phyloP scores from a whole-genome alignment of 2,888 invertebrate genomes.

The Pedicia rivosa region DNA sequence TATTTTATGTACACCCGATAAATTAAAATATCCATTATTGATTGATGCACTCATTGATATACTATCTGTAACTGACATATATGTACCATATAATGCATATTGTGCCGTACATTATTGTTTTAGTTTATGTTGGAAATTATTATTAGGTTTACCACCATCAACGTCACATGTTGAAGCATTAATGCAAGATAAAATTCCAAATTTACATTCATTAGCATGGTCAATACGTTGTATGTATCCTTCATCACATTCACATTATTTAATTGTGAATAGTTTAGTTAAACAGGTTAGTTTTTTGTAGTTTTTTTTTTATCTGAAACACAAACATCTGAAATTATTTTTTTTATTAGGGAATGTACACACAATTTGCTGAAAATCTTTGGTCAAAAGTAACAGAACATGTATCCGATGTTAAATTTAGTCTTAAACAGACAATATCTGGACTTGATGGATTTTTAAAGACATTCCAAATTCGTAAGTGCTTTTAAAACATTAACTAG shows the following conservation, averaged over 20 bases:
- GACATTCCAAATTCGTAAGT: slow-evolving; percentile 22
- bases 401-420: slow-evolving; percentile 25
- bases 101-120: slow-evolving; percentile 87
- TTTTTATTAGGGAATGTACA: slow-evolving; percentile 78
- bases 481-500: neutral
- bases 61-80: slow-evolving; percentile 62
- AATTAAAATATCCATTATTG: slow-evolving; percentile 71
- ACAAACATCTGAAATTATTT: slow-evolving; percentile 1
- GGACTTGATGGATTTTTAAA: slow-evolving; percentile 27
- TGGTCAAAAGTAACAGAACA: slow-evolving; percentile 29
- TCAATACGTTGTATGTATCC: slow-evolving; percentile 68
- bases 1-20: slow-evolving; percentile 81
- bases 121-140: slow-evolving; percentile 41
- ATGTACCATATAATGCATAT: slow-evolving; percentile 42
- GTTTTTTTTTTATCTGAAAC: slow-evolving; percentile 14
- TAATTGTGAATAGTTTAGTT: slow-evolving; percentile 72
- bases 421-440: slow-evolving; percentile 23
- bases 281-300: too few species aligned
- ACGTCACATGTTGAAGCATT: slow-evolving; percentile 72
- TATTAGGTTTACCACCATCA: slow-evolving; percentile 79
- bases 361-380: slow-evolving; percentile 41
- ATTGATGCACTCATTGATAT: slow-evolving; percentile 75
- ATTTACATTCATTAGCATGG: slow-evolving; percentile 78
- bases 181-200: slow-evolving; percentile 50
- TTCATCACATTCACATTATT: slow-evolving; percentile 73